Base-by-base conservation (phyloP, 2,888 invertebrate genomes). In the Andrena chrysosceles region DNA sequence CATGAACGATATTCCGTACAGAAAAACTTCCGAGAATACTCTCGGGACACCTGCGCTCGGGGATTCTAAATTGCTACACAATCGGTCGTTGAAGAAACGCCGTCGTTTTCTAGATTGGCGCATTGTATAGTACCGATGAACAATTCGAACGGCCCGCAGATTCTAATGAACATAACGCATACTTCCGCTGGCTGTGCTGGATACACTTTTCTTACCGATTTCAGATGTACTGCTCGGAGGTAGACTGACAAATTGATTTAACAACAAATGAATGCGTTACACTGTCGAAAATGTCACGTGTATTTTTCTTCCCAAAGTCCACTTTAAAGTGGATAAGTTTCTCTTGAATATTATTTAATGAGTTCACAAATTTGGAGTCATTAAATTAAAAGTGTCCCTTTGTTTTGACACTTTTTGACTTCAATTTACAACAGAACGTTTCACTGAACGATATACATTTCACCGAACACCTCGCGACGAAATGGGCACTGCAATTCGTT, bases 141-240 rank as follows among this genome's bases (percentile, higher is more conserved):
- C 79, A 66, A 80, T 77, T 80, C 76, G 69, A 84, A 85, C 81
- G 76, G 83, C 80, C 74, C 73, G 77, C 80, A 76, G 76, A 84
- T 85, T 88, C 86, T 89, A 88, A 89, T 83, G 89, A 88, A 77
- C 73, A 76, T 81, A 89, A 87, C 79, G 60, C 76, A 76, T 33
- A 42, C 86, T 89, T 89, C 89, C 89, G 86, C 73, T 75, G 56
- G 48, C 62, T 71, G 59, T 49, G 23, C 42, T 8, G 66, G 67
- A 82, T 71, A n/a, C 35, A 33, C 2, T 56, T 8, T 69, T 63
- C 70, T 82, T 72, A 70, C 26, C 29, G 33, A 31, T 7, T 76
- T 71, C 33, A 59, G 63, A 42, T 72, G 26, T 26, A 29, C 16
- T n/a, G 13, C 26, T 62, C 33, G 1, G 1, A 59, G 13, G 8